These are phyloP conservation scores for Eupithecia dodoneata DNA, from an alignment of 2,888 invertebrate species.

Conservation along the genomic window DNA sequence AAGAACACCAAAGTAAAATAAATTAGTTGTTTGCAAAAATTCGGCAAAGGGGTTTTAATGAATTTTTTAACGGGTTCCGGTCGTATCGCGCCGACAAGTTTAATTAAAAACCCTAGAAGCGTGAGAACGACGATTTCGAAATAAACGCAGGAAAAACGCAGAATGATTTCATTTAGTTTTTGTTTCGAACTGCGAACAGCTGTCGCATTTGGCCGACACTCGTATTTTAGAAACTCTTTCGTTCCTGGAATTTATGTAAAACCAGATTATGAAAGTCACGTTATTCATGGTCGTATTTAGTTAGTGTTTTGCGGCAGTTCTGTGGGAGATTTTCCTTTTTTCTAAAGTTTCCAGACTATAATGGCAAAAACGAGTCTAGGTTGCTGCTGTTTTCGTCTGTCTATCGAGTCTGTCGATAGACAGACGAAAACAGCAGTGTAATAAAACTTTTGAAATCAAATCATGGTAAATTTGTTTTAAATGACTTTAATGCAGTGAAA, in stretches of 20 bases:
- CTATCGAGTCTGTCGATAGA: not conserved
- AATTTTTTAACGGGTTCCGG: conserved; percentile 66
- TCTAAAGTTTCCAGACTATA: not conserved
- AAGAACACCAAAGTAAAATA: conserved; percentile 40
- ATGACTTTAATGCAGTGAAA: not conserved
- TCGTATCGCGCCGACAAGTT: conserved; percentile 65
- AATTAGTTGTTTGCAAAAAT: conserved; percentile 61
- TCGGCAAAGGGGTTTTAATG: conserved; percentile 65
- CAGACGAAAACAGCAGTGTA: too few species aligned
- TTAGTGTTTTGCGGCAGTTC: conserved; percentile 9
- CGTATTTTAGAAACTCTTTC: conserved; percentile 36
- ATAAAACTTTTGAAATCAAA: too few species aligned
- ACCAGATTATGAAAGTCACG: conserved; percentile 23
- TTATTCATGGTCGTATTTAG: conserved; percentile 21
- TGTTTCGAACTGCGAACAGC: conserved; percentile 51
- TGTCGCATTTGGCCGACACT: conserved; percentile 45
- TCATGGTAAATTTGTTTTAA: too few species aligned
- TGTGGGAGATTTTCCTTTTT: not conserved
- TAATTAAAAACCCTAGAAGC: conserved; percentile 71
- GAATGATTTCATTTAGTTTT: conserved; percentile 57
- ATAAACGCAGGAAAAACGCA: conserved; percentile 59
- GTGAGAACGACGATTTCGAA: conserved; percentile 66
- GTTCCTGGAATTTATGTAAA: conserved; percentile 24
- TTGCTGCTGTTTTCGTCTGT: not conserved
- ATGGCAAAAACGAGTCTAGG: not conserved